Conservation (phyloP, 2,113 vertebrate species). For the Delphinapterus leucas region DNA sequence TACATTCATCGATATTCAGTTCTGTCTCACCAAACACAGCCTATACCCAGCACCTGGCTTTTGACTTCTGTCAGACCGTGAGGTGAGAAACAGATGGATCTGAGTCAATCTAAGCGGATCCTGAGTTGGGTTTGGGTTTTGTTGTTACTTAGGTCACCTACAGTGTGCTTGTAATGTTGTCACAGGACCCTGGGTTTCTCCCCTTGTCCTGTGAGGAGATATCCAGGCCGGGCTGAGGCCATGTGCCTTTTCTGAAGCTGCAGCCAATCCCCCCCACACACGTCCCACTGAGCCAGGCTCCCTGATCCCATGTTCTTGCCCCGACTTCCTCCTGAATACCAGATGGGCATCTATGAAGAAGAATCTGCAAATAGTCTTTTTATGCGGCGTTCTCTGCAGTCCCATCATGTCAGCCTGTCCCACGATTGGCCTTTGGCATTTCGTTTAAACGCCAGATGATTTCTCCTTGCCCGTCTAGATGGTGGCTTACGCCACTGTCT, state of each 20-base stretch:
- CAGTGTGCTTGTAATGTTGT: not conserved
- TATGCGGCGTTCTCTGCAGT: not conserved
- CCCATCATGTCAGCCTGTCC: no score
- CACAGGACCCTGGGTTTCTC: not conserved
- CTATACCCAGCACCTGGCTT: not conserved
- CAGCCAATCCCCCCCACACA: fast-evolving
- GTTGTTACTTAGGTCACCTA: not conserved
- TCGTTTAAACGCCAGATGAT: not conserved
- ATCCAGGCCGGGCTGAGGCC: not conserved
- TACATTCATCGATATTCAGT: not conserved
- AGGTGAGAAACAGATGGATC: fast-evolving
- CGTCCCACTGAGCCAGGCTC: not conserved
- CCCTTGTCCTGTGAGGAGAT: not conserved
- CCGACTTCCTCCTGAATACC: not conserved
- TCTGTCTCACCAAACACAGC: not conserved
- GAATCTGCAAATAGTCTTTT: not conserved
- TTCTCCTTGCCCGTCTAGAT: not conserved
- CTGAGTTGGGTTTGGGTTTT: not conserved
- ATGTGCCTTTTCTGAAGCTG: not conserved
- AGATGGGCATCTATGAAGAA: not conserved
- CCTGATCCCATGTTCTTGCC: not conserved
- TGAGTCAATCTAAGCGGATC: not conserved
- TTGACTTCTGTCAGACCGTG: not conserved
- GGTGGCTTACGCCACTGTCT: no score
- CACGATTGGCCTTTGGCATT: not conserved